Evolutionary conservation across 2,888 invertebrate species (phyloP), one percentile per base, ranked within the genome.

Genomic region (Drosophila hamatofila): DNA sequence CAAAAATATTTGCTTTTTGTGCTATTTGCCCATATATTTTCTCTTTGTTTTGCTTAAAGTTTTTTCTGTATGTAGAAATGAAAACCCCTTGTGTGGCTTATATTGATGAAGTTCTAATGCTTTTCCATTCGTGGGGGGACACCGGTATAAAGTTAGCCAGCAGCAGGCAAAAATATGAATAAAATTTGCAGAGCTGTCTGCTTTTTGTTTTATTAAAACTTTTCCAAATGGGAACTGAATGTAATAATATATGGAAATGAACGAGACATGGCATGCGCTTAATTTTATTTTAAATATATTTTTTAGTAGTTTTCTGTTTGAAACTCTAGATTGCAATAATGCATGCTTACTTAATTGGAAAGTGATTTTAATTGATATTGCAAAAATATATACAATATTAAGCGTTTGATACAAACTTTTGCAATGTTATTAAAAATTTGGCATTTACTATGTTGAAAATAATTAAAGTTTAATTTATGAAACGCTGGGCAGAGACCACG

Each of bases 41-140:
- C n/a, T 3, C 37, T 35, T 58, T 55, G 56, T 61, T 66, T 65
- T 64, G 33, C 46, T 25, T 41, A 62, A 55, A 54, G 58, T 61
- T 48, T 33, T 16, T 35, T 27, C 12, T 30, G n/a, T 8, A 33
- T 48, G 11, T 37, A 18, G 12, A 27, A 42, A 25, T 12, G 14
- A 30, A 18, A 58, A 11, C n/a, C 23, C 12, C 18, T 25, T 21
- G 42, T 48, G 52, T 56, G 68, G 60, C 46, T 63, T 46, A 46
- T 64, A 64, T 67, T 63, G 55, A 72, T 62, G 56, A 51, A 61
- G 58, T 72, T 78, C 74, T 83, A 80, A 81, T 57, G 52, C 61
- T 58, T 74, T 60, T 67, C 63, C 63, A 69, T 63, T 69, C 33
- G n/a, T 65, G 42, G 23, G 23, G 58, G 55, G 9, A 9, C 30